Percentiles rank a stretch among this genome's conserved stretches.
phyloP scores from a whole-genome alignment of 2,797 vertebrate species.

The Psittacula echo region DNA sequence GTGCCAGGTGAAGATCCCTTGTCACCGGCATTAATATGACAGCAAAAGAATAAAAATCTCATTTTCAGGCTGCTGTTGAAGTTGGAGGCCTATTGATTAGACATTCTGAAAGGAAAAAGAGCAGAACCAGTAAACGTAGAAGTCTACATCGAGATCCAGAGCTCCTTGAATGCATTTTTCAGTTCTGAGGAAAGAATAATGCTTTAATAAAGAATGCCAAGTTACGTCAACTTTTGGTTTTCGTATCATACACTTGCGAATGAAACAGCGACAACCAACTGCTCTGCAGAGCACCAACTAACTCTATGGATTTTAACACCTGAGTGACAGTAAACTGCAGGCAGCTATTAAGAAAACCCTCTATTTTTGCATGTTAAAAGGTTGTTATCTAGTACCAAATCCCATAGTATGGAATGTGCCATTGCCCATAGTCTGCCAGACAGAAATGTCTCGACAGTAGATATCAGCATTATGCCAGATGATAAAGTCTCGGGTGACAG shows the following conservation, averaged over 20 bases:
- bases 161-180: not conserved
- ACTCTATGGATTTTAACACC: not conserved
- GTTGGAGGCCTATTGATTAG: not conserved
- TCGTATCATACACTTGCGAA: not conserved
- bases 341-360: not conserved
- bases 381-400: not conserved
- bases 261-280: not conserved
- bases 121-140: not conserved
- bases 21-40: not conserved
- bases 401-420: not conserved
- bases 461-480: not conserved
- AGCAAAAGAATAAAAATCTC: not conserved
- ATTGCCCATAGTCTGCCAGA: not conserved
- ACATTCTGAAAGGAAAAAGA: not conserved
- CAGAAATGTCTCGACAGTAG: not conserved
- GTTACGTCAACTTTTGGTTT: not conserved
- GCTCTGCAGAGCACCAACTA: not conserved
- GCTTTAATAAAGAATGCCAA: not conserved
- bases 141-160: not conserved
- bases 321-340: not conserved
- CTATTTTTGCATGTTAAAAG: not conserved
- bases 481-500: not conserved
- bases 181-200: not conserved
- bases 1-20: not conserved
- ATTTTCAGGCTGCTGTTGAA: not conserved